Percentiles rank a stretch among this genome's conserved stretches.
These are phyloP conservation scores for Mesitornis unicolor DNA, from an alignment of 2,113 vertebrate species.

Conservation along the genomic window DNA sequence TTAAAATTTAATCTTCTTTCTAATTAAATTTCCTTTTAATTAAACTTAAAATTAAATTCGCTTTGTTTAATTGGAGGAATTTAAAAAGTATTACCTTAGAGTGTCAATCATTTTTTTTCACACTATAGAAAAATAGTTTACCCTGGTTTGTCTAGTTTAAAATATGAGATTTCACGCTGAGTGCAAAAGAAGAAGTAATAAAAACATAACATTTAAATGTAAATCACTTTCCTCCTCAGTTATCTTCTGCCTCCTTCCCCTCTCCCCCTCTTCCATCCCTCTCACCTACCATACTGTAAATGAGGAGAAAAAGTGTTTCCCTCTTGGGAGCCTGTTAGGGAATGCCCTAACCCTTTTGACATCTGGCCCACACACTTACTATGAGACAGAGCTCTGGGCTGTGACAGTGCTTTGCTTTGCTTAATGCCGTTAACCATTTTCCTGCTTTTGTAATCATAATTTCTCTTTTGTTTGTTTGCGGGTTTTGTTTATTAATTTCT, in stretches of 20 bases:
- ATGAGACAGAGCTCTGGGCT: rapidly evolving
- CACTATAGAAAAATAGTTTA: conserved; percentile 62
- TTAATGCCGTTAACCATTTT: not conserved
- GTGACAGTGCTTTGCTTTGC: not conserved
- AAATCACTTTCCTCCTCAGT: conserved; percentile 46
- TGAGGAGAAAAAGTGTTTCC: not conserved
- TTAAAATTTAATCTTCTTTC: conserved; percentile 85
- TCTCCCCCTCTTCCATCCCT: not conserved
- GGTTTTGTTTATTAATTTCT: too few relatives aligned
- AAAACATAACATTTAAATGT: conserved; percentile 67
- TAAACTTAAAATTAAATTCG: conserved; percentile 85
- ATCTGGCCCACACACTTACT: not conserved
- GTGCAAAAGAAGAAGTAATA: conserved; percentile 43
- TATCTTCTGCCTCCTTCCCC: not conserved
- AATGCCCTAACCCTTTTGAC: not conserved
- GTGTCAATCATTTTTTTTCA: conserved; percentile 74
- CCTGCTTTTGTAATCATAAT: not conserved
- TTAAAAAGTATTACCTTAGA: conserved; percentile 80
- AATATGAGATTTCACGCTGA: conserved; percentile 60
- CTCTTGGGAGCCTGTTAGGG: not conserved
- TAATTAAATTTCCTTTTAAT: conserved; percentile 86
- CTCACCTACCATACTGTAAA: not conserved
- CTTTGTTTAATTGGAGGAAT: conserved; percentile 81
- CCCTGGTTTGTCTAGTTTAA: conserved; percentile 63
- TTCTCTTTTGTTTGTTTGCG: not conserved